Base-by-base conservation (phyloP, 2,113 vertebrate species). In the Macquaria australasica region DNA sequence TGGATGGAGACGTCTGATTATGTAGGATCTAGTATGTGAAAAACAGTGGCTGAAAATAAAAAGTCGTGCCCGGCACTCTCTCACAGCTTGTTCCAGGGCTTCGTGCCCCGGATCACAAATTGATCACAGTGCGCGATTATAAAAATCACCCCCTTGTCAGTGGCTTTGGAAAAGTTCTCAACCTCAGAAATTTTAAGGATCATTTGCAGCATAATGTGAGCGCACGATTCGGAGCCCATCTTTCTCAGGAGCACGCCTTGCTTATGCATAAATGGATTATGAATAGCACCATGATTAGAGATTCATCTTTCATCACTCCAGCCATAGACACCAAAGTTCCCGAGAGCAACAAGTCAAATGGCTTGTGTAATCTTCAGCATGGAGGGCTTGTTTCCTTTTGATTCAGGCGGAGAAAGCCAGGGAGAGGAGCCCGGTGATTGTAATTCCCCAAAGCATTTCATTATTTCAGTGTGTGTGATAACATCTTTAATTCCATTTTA, bases 401-500 rank as follows among this genome's bases (percentile, higher is more conserved):
- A 94, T 90, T 91, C 92, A 84, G 59, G 68, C 53, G 3, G 73
- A 86, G 86, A 69, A 69, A 74, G 78, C 67, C 59, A 41, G 76
- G 67, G 59, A 83, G 83, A 87, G 84, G 63, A 70, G 79, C 78
- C 72, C 41, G 6, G 45, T 84, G 85, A 92, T 85, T 89, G 73
- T 82, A 85, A 88, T 88, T 93, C 90, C 91, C 87, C 89, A 92
- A 89, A 93, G 91, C 88, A 91, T 93, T 95, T 93, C 89, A 93
- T 94, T 93, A 93, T 94, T 92, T 88, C 90, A 82, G 69, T 62
- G 82, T 4, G n/a, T 77, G 67, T 5, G 94, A 95, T 95, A 94
- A 77, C 84, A 95, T 95, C 92, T 94, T 95, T 95, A 94, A 95
- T 94, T 95, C 92, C 91, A 90, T 93, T 94, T 94, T 94, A 93